Evolutionary conservation across 92 coral and sea anemone species (phyloP), one percentile per base, ranked within the genome.

Genomic region (Ricordea florida): DNA sequence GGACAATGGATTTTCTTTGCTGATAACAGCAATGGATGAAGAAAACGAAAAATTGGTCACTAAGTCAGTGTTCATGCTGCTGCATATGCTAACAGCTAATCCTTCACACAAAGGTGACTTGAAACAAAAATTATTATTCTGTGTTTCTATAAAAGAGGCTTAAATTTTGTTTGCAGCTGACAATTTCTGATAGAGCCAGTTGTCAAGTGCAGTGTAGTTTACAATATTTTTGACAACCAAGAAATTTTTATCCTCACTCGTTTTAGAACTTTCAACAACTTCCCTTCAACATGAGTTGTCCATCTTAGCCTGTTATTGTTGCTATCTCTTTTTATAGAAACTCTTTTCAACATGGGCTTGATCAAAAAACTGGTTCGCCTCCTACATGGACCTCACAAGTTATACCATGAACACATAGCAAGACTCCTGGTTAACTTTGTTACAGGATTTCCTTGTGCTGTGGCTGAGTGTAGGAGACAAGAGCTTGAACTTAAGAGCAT

Each of bases 341-440:
- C 78, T 7, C 84, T 94, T 22, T 58, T 88, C 62, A 82, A 88
- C 34, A 94, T 94, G 97, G 98, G 97, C 6, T 74, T 91, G 70
- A 85, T 92, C 11, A 94, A 91, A 64, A 92, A 85, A 69, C 30
- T 94, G 31, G 87, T 76, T 48, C 49, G 74, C 10, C 40, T 91
- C 2, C 68, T 94, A 6, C 94, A 77, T 10, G 77, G 67, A 25
- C 78, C 90, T 31, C 91, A 85, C 27, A 87, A 88, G 46, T 37
- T 58, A 1, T 86, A 87, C 24, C 88, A 86, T 44, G 97, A 88
- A 46, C 90, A 85, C 28, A 85, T 85, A 7, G 62, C 80, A 11
- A 62, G 50, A 31, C 84, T 90, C 4, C 78, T 94, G 36, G 43
- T 76, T 27, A 69, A 58, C 2, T 81, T 94, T 29, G 83, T 78